Conservation (phyloP, 2,113 vertebrate species). For the Tragelaphus strepsiceros region DNA sequence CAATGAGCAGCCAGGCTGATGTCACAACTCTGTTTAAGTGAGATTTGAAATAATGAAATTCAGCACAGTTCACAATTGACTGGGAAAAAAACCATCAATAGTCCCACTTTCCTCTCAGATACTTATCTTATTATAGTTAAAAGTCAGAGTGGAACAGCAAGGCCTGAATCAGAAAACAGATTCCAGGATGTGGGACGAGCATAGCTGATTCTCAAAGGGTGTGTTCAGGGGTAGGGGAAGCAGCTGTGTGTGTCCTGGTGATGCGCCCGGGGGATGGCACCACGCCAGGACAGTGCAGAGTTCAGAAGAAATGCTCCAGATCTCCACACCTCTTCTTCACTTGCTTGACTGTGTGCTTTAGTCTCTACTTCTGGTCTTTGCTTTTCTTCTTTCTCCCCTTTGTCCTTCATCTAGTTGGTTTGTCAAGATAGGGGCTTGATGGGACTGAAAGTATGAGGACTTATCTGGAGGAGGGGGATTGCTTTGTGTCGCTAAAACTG, state of each 20-base stretch:
- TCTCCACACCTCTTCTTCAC: neutral
- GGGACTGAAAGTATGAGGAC: neutral
- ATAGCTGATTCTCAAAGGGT: neutral
- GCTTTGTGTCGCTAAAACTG: neutral
- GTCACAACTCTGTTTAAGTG: constrained; percentile 23
- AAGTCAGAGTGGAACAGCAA: neutral
- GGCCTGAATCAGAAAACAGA: neutral
- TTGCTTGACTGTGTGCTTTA: neutral
- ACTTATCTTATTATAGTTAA: neutral
- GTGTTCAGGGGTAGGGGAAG: neutral
- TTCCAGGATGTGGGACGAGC: neutral
- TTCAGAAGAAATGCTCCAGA: fast-evolving
- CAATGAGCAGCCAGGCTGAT: neutral
- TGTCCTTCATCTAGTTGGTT: neutral
- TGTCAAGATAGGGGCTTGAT: neutral
- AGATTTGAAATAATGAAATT: constrained; percentile 46
- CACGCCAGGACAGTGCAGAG: fast-evolving
- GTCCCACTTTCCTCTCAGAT: neutral
- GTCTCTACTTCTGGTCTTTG: neutral
- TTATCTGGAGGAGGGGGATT: neutral
- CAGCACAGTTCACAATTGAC: neutral
- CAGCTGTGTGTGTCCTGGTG: neutral
- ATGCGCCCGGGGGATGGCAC: fast-evolving
- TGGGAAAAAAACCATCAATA: neutral
- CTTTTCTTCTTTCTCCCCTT: neutral